Percentiles rank a stretch among this genome's conserved stretches.
phyloP scores from a whole-genome alignment of 1,140 invertebrate species.

The Brachionus rotundiformis region DNA sequence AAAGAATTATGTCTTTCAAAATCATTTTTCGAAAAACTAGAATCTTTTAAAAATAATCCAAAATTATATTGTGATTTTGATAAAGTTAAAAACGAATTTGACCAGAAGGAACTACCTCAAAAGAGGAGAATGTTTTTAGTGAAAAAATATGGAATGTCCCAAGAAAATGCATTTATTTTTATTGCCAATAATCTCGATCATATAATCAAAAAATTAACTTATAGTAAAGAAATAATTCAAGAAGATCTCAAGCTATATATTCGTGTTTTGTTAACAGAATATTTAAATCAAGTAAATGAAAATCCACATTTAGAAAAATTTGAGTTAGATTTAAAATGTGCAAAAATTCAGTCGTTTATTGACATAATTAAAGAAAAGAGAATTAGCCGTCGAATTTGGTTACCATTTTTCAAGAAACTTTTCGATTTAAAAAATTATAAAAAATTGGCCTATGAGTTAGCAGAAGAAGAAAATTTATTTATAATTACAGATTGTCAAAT shows the following conservation, averaged over 20 bases:
- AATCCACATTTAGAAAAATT: slow-evolving; percentile 31
- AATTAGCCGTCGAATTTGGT: slow-evolving; percentile 17
- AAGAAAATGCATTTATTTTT: slow-evolving; percentile 49
- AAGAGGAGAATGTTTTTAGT: slow-evolving; percentile 25
- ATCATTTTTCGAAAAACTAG: background rate
- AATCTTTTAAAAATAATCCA: slow-evolving; percentile 5
- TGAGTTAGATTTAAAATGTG: slow-evolving; percentile 27
- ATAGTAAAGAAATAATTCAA: background rate
- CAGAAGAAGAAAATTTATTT: slow-evolving; percentile 31
- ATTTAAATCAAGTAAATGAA: slow-evolving; percentile 48
- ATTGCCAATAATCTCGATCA: slow-evolving; percentile 40
- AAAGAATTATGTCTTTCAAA: background rate
- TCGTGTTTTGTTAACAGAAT: slow-evolving; percentile 8
- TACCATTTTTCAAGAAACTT: slow-evolving; percentile 35
- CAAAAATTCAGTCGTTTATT: slow-evolving; percentile 31
- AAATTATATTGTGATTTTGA: slow-evolving; percentile 38
- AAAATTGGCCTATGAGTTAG: slow-evolving; percentile 5
- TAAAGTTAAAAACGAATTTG: slow-evolving; percentile 29
- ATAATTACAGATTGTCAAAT: background rate
- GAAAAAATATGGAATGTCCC: background rate
- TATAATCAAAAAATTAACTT: slow-evolving; percentile 4
- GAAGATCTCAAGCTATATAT: background rate
- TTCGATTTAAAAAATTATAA: slow-evolving; percentile 42
- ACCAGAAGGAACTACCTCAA: background rate
- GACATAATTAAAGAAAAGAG: slow-evolving; percentile 4